Evolutionary conservation across 2,113 vertebrate genomes (phyloP), one percentile per base, ranked within the genome.

Genomic region (Cyprinodon variegatus): DNA sequence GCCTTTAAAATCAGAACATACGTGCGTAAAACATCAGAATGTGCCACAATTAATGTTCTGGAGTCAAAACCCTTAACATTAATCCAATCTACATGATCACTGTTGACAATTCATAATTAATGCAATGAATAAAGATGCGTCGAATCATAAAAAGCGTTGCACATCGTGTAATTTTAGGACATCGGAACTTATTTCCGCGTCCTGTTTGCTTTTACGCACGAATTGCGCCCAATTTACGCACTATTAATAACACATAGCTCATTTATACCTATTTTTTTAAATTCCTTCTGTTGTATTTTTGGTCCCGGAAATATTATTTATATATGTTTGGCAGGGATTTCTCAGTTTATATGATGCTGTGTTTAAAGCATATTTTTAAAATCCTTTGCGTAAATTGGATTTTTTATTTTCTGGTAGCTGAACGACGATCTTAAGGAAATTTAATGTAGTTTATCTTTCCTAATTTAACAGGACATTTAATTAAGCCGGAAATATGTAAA

Each of bases 131-230:
- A 14, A 4, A 60, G 9, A 4, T 66, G 12, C 62, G 14, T 38
- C 22, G 17, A 74, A 36, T 70, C 65, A 61, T 1, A 40, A 22
- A 0, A 0, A 68, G 5, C 6, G 22, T 7, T 46, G 53, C 62
- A 45, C 29, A 37, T 57, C 75, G 68, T 82, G 72, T 36, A 36
- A 20, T 14, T 57, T 83, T 65, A n/a, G 29, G 17, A 14, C 5
- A 68, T 43, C 20, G 65, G 78, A 63, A 66, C 73, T 78, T 14
- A 13, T 11, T 71, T 60, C 29, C 38, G 11, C 74, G n/a, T 46
- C 61, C 65, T 63, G 66, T 37, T 40, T 5, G 61, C 78, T 70
- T 90, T 91, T 85, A 88, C 83, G 89, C 89, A 85, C 78, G n/a
- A 46, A 61, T 45, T 60, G 10, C 11, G 8, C 50, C 37, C 40